Conservation (phyloP, 92 coral and sea anemone species). For the Porites evermanni region DNA sequence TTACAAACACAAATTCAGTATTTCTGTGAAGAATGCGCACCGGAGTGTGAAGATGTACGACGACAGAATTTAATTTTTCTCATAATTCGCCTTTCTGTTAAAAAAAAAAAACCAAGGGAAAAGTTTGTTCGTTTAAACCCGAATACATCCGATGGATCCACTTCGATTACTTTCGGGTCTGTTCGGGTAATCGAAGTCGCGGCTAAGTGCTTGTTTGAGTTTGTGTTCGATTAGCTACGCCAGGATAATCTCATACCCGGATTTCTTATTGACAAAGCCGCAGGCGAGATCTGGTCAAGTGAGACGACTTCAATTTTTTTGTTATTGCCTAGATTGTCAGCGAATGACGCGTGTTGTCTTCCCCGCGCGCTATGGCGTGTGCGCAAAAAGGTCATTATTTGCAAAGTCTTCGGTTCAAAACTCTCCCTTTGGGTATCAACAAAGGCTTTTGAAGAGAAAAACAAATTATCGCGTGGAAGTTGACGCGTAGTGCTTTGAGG, state of each 20-base stretch:
- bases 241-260: not conserved
- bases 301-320: not conserved
- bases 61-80: not conserved
- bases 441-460: not conserved
- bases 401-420: not conserved
- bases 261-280: slow-evolving; percentile 1
- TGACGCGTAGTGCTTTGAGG: slow-evolving; percentile 3
- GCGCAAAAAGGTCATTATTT: not conserved
- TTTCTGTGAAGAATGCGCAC: not conserved
- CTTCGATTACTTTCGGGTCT: not conserved
- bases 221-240: not conserved
- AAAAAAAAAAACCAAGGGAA: not conserved
- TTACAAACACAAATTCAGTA: not conserved
- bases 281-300: not conserved
- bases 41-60: not conserved
- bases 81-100: not conserved
- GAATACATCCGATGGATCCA: not conserved
- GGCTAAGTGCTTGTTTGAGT: slow-evolving; percentile 2
- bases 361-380: not conserved
- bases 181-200: slow-evolving; percentile 3
- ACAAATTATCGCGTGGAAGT: not conserved
- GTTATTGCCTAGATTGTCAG: slow-evolving; percentile 1
- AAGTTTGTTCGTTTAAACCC: slow-evolving; percentile 1
- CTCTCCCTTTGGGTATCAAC: not conserved
- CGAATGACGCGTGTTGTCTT: not conserved